phyloP scores from a whole-genome alignment of 2,797 vertebrate species.

The Premnoplex brunnescens region DNA sequence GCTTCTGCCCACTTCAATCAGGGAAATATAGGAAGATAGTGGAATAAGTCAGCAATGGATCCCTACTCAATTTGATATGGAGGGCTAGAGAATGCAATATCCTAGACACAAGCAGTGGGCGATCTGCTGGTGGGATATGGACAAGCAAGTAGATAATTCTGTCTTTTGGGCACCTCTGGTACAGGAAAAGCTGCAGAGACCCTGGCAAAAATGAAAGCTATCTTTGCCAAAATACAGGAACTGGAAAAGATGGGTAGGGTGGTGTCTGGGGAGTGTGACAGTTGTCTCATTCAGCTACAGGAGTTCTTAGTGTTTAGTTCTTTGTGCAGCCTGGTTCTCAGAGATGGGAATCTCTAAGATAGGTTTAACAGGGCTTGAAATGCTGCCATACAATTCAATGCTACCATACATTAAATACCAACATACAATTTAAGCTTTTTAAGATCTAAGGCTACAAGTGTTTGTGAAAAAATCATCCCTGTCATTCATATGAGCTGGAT shows the following conservation, averaged over 20 bases:
- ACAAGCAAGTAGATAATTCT: neutral
- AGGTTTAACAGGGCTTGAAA: neutral
- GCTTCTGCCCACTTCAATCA: neutral
- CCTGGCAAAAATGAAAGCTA: neutral
- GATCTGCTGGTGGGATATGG: neutral
- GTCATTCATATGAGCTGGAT: neutral
- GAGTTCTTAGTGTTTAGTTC: neutral
- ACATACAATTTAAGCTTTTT: neutral
- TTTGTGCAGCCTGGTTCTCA: neutral
- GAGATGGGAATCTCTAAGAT: neutral
- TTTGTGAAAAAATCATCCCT: conserved; percentile 22
- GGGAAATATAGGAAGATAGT: neutral
- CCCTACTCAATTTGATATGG: accelerated
- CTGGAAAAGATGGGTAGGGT: neutral
- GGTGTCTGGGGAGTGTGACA: neutral
- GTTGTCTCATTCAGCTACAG: neutral
- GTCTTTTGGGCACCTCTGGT: neutral
- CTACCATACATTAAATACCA: neutral
- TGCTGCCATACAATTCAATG: neutral
- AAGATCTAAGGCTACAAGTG: neutral
- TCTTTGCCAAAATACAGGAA: neutral
- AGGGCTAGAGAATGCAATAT: neutral
- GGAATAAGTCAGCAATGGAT: neutral
- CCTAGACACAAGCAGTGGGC: accelerated
- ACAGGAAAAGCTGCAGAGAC: neutral